Evolutionary conservation across 2,888 invertebrate genomes (phyloP).

Genomic region (Apamea epomidion): DNA sequence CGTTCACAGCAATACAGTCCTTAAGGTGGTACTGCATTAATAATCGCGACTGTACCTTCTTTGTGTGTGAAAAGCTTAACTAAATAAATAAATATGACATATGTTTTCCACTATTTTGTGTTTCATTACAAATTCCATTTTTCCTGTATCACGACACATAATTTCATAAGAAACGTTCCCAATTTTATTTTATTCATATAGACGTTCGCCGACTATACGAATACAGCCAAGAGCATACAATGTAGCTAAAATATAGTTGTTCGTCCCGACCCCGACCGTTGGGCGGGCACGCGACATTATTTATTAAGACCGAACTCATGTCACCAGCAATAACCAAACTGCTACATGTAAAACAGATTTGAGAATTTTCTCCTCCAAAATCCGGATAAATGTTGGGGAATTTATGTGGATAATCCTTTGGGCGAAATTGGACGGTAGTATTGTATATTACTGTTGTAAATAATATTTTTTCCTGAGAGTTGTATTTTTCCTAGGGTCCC

Average conservation of each 20-base stretch:
- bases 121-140: not conserved
- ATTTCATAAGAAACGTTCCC: not conserved
- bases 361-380: conserved; percentile 57
- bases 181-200: conserved; percentile 49
- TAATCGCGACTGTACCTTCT: too few relatives aligned
- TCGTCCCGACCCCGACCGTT: conserved; percentile 60
- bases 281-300: conserved; percentile 66
- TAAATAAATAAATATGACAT: not conserved
- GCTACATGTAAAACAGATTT: conserved; percentile 70
- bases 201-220: conserved; percentile 29
- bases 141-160: not conserved
- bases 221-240: conserved; percentile 45
- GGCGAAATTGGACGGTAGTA: conserved; percentile 23
- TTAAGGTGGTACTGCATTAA: too few relatives aligned
- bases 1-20: too few relatives aligned
- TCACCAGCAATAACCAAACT: conserved; percentile 67
- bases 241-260: conserved; percentile 62
- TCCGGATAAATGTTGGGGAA: conserved; percentile 45
- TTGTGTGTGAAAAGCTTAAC: not conserved
- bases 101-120: conserved; percentile 8
- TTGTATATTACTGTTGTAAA: conserved; percentile 37
- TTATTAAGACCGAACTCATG: conserved; percentile 69
- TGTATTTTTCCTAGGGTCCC: conserved; percentile 35
- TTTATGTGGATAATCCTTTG: conserved; percentile 58
- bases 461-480: conserved; percentile 35